phyloP scores from a whole-genome alignment of 2,888 invertebrate genomes.

The Trichacis sp. region DNA sequence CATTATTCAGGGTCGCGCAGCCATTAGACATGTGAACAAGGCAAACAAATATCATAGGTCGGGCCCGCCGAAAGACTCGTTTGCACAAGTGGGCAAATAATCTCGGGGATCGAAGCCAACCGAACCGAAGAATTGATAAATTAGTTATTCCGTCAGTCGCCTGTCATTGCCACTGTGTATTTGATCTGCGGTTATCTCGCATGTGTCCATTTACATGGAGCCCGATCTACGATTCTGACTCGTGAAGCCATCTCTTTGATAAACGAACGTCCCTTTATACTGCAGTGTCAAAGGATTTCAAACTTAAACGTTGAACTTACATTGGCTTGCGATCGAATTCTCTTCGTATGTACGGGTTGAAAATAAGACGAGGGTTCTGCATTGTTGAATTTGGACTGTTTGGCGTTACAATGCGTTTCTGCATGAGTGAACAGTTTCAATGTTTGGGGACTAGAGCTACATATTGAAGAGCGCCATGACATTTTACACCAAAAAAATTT shows the following conservation, averaged over 20 bases:
- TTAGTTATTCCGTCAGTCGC: slow-evolving; percentile 68
- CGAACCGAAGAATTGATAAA: slow-evolving; percentile 69
- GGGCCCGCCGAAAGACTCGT: slow-evolving; percentile 52
- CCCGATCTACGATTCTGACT: slow-evolving; percentile 35
- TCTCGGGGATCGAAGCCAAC: slow-evolving; percentile 63
- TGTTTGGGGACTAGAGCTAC: no score
- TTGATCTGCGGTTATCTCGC: slow-evolving; percentile 60
- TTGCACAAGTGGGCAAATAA: slow-evolving; percentile 65
- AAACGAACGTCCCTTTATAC: slow-evolving; percentile 30
- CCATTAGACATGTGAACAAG: slow-evolving; percentile 18
- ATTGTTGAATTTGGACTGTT: no score
- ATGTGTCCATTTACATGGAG: slow-evolving; percentile 50
- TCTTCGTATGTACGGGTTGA: no score
- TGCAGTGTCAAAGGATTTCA: slow-evolving; percentile 21
- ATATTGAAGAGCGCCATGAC: no score
- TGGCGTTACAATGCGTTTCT: no score
- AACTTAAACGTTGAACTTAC: slow-evolving; percentile 1
- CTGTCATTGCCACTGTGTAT: slow-evolving; percentile 47
- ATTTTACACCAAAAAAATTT: no score
- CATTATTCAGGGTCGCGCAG: slow-evolving; percentile 5
- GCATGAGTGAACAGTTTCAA: no score
- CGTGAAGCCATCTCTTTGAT: slow-evolving; percentile 26
- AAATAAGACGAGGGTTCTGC: no score
- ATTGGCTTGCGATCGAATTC: not conserved
- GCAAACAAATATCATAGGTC: slow-evolving; percentile 45